These are phyloP conservation scores for Eupithecia centaureata DNA, from an alignment of 2,888 invertebrate genomes.

Conservation along the genomic window DNA sequence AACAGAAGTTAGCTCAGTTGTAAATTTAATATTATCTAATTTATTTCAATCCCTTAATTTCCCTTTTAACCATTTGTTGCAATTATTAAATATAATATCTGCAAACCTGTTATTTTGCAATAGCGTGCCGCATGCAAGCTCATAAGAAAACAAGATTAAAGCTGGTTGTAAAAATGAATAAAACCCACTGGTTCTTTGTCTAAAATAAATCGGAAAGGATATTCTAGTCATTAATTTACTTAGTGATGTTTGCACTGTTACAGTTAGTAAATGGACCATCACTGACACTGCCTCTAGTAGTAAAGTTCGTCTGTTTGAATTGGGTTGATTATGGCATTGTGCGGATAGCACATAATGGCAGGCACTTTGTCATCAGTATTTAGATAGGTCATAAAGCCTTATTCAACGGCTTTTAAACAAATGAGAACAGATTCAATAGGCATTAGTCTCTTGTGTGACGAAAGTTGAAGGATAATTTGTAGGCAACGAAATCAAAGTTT, in stretches of 20 bases:
- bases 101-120: too few species aligned
- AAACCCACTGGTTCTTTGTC: not conserved
- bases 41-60: too few species aligned
- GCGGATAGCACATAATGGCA: not conserved
- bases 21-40: too few species aligned
- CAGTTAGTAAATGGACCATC: not conserved
- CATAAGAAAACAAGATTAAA: not conserved
- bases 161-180: not conserved
- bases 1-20: too few species aligned
- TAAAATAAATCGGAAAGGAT: not conserved
- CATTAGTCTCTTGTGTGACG: not conserved
- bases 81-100: not conserved
- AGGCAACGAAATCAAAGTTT: not conserved
- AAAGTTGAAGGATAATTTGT: too few species aligned
- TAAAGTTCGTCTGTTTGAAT: not conserved
- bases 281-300: not conserved
- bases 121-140: constrained; percentile 2
- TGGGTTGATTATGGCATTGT: not conserved
- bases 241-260: not conserved
- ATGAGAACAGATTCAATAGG: not conserved
- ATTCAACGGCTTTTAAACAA: not conserved
- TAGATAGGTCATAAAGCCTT: not conserved
- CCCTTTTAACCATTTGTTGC: not conserved
- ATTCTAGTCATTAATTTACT: not conserved
- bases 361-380: not conserved